These are phyloP conservation scores for Aegithalos caudatus DNA, from an alignment of 2,113 vertebrate species.

Conservation along the genomic window DNA sequence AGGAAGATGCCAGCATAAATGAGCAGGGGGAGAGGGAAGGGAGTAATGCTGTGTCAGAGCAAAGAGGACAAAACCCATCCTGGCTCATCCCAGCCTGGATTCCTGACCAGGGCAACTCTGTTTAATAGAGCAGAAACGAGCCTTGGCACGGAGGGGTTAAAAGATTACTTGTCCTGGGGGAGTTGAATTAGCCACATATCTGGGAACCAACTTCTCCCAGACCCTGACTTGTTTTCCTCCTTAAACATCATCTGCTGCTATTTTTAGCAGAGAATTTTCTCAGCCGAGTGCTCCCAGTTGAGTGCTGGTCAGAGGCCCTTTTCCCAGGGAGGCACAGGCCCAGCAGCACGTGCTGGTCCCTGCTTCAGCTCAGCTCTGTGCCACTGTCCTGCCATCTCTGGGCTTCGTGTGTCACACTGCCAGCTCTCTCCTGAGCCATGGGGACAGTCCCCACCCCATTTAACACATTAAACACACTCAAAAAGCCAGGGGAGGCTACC, in stretches of 20 bases:
- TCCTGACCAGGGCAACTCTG: background rate
- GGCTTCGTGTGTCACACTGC: background rate
- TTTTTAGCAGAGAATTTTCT: constrained; percentile 66
- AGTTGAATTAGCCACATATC: background rate
- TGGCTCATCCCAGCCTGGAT: background rate
- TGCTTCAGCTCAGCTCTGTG: background rate
- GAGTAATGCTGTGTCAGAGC: background rate
- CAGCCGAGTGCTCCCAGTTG: constrained; percentile 11
- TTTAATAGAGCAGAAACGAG: background rate
- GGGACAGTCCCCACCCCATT: background rate
- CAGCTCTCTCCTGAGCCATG: background rate
- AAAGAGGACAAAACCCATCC: background rate
- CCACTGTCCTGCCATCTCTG: background rate
- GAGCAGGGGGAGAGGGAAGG: background rate
- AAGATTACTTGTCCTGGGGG: background rate
- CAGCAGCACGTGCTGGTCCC: background rate
- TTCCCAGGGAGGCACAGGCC: background rate
- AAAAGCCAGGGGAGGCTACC: background rate
- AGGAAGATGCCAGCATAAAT: background rate
- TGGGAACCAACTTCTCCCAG: constrained; percentile 51
- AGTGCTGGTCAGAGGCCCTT: constrained; percentile 8
- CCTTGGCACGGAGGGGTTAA: background rate
- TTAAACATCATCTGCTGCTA: constrained; percentile 48
- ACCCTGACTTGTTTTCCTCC: constrained; percentile 44
- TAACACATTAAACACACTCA: background rate